Conservation (phyloP, 2,113 vertebrate genomes). For the Cercocebus atys region DNA sequence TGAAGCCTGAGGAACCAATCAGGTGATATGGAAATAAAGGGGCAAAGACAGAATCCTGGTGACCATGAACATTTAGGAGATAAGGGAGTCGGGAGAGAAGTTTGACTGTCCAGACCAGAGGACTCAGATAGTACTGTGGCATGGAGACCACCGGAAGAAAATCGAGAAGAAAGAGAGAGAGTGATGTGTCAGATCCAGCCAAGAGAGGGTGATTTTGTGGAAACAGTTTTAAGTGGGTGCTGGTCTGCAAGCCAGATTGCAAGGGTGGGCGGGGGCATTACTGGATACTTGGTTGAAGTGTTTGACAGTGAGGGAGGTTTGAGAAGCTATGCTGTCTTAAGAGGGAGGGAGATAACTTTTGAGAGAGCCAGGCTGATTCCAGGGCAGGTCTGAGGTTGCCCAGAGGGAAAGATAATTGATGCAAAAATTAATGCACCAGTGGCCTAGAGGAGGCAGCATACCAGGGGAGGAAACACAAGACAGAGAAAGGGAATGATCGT, state of each 20-base stretch:
- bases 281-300: background rate
- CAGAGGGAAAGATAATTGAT: background rate
- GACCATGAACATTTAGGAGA: rapidly evolving
- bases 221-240: background rate
- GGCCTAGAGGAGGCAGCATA: background rate
- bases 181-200: background rate
- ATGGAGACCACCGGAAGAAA: background rate
- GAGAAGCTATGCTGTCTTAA: background rate
- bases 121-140: background rate
- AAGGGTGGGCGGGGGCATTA: background rate
- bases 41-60: too few relatives aligned
- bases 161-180: background rate
- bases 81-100: background rate
- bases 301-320: background rate
- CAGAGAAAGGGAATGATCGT: background rate
- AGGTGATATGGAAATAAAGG: rapidly evolving
- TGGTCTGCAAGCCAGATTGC: background rate
- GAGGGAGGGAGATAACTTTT: background rate
- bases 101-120: background rate
- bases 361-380: background rate
- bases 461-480: background rate
- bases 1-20: background rate
- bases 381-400: background rate
- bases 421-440: too few relatives aligned
- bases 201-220: background rate